phyloP scores from a whole-genome alignment of 2,113 vertebrate species.

The Psammodynastes pulverulentus region DNA sequence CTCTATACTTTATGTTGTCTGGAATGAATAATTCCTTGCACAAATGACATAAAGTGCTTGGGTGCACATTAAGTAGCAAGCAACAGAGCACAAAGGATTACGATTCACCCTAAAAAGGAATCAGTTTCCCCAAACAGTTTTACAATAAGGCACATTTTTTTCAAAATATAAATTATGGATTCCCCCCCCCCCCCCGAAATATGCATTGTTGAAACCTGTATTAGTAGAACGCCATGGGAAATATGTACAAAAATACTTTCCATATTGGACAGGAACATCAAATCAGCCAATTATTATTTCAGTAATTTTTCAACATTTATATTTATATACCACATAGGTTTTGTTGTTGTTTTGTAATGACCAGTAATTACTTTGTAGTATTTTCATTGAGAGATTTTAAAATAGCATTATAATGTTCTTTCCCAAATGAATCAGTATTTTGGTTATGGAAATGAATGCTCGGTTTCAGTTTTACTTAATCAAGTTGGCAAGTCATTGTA shows the following conservation, averaged over 20 bases:
- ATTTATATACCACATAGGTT: background rate
- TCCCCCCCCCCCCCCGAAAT: background rate
- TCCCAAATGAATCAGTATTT: background rate
- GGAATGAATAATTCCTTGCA: background rate
- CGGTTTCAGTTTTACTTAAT: slow-evolving; percentile 7
- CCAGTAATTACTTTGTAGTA: background rate
- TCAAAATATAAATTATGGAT: background rate
- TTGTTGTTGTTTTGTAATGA: background rate
- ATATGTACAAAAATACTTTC: background rate
- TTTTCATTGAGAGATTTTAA: background rate
- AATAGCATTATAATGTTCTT: background rate
- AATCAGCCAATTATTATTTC: background rate
- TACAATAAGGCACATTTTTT: background rate
- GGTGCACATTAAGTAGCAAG: background rate
- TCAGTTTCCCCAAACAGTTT: background rate
- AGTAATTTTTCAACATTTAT: background rate
- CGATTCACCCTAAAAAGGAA: background rate
- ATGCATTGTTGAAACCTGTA: background rate
- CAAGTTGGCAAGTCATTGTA: background rate
- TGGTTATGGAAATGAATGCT: background rate
- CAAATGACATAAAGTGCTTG: background rate
- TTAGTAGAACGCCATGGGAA: background rate
- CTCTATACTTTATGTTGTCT: background rate
- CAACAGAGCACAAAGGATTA: background rate
- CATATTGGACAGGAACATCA: background rate